Evolutionary conservation across 2,797 vertebrate species (phyloP), one percentile per base, ranked within the genome.

Genomic region (Coregonus sp.): DNA sequence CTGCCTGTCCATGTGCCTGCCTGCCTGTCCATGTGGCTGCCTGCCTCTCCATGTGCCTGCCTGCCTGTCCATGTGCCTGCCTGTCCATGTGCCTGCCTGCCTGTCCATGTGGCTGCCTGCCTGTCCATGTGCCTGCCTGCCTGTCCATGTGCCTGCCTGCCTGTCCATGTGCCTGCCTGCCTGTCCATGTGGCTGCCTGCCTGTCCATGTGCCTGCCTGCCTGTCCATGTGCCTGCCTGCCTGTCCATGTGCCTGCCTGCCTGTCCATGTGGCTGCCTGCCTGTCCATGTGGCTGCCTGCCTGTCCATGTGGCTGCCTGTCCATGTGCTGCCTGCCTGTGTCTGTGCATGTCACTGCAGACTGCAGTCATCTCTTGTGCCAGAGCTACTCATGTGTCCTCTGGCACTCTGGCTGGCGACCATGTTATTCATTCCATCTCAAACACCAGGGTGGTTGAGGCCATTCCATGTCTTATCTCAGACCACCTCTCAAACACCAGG

Each of bases 361-460:
- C 75, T 68, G 74, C 77, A 82, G 85, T 63, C 74, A 63, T 77
- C 72, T 70, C 79, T 77, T 83, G 78, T 78, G 83, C 75, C 72
- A 80, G 79, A 52, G 75, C 81, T 47, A 89, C 84, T 89, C 86
- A 87, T 86, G 82, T 78, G 52, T 90, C 83, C 87, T 85, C 86
- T 87, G 82, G 85, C 86, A 80, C 77, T 70, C 86, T 88, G 82
- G 84, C 85, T 81, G 73, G 67, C 40, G 76, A 83, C 82, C 83
- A 86, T 67, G 74, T 89, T 86, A 82, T 85, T 88, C 84, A 89
- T 84, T 82, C 80, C 72, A 82, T 81, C 81, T 80, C 59, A 80
- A 85, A 81, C 69, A 74, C 81, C 77, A 81, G 80, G 72, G 76
- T 74, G 56, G 70, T 75, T 77, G 79, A 61, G 80, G 71, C 76